phyloP scores from a whole-genome alignment of 2,113 vertebrate genomes.

The Alethe diademata region DNA sequence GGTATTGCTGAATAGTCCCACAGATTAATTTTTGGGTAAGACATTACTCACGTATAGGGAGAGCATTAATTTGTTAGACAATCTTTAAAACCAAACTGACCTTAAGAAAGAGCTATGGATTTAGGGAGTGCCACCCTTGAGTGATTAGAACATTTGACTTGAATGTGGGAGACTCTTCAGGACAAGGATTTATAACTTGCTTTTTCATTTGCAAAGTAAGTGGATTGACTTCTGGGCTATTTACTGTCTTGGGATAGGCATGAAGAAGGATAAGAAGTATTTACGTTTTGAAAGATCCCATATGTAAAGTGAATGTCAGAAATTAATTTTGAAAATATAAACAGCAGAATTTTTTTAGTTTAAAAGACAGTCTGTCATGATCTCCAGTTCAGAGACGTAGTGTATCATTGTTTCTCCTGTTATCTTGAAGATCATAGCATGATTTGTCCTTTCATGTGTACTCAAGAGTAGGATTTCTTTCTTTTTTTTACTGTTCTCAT shows the following conservation, averaged over 20 bases:
- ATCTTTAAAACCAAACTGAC: background rate
- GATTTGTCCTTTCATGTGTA: background rate
- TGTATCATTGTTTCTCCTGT: background rate
- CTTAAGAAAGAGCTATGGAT: background rate
- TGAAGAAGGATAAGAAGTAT: background rate
- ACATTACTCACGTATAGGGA: background rate
- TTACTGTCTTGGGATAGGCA: background rate
- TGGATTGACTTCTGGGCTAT: background rate
- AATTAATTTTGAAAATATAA: background rate
- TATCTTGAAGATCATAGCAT: background rate
- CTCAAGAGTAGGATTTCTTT: background rate
- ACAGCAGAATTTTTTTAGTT: background rate
- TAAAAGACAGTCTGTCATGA: background rate
- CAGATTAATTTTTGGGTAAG: background rate
- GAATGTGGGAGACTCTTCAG: background rate
- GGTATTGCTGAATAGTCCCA: background rate
- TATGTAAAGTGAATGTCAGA: background rate
- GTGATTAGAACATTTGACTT: background rate
- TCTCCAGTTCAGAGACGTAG: background rate
- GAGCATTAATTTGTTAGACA: background rate
- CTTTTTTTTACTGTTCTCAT: background rate
- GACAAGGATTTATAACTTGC: background rate
- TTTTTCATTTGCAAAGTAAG: background rate
- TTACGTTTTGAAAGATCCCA: background rate
- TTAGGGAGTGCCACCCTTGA: background rate